A percentile compares a stretch with the other conserved stretches of the same genome.
These are phyloP conservation scores for Tuberolachnus salignus DNA, from an alignment of 2,888 invertebrate species.

Conservation along the genomic window DNA sequence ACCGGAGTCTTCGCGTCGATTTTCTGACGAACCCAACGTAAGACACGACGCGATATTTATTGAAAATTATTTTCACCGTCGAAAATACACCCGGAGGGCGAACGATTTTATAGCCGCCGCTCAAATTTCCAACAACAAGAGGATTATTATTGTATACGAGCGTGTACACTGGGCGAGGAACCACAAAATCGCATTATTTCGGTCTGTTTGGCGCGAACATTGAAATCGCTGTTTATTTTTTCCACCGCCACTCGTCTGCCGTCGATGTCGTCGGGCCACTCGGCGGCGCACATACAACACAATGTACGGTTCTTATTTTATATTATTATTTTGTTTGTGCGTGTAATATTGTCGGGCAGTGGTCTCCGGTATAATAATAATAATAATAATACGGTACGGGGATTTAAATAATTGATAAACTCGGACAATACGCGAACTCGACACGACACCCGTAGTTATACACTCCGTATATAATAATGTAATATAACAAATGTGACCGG, in stretches of 20 bases:
- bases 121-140: slow-evolving; percentile 54
- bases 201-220: slow-evolving; percentile 54
- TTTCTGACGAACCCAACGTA: no score
- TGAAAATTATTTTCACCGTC: neutral
- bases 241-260: neutral
- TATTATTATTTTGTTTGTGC: slow-evolving; percentile 2
- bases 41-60: no score
- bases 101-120: slow-evolving; percentile 24
- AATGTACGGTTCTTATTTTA: slow-evolving; percentile 37
- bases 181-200: slow-evolving; percentile 55
- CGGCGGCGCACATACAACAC: slow-evolving; percentile 16
- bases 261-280: no score
- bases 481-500: no score
- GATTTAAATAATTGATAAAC: slow-evolving; percentile 55
- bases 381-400: slow-evolving; percentile 30
- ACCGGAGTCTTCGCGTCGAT: neutral
- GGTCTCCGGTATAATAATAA: slow-evolving; percentile 29
- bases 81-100: neutral
- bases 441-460: slow-evolving; percentile 56
- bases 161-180: slow-evolving; percentile 3
- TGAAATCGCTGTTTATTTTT: slow-evolving; percentile 43
- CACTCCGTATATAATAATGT: neutral
- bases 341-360: slow-evolving; percentile 35
- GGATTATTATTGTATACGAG: slow-evolving; percentile 35
- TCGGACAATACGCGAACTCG: slow-evolving; percentile 52